Percentiles rank a stretch among this genome's conserved stretches.
Evolutionary conservation across 2,888 invertebrate genomes (phyloP).

Genomic region (Nephrotoma flavescens): DNA sequence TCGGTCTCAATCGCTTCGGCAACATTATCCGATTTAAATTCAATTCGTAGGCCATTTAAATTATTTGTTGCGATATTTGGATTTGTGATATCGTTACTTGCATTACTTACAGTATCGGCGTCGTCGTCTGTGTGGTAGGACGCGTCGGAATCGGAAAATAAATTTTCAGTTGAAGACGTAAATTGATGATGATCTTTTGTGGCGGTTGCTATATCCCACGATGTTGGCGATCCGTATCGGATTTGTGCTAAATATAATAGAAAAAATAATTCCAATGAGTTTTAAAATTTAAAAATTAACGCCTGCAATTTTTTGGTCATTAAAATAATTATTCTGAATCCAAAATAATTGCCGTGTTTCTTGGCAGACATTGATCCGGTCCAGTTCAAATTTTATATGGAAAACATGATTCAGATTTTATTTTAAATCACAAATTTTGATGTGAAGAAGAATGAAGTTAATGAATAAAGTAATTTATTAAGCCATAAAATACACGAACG

Average conservation of each 20-base stretch:
- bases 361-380: too few species aligned
- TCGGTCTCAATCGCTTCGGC: conserved; percentile 69
- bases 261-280: neutral
- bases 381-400: too few species aligned
- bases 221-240: conserved; percentile 31
- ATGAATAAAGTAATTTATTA: too few species aligned
- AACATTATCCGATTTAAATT: conserved; percentile 70
- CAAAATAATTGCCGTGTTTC: too few species aligned
- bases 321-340: too few species aligned
- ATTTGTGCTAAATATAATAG: conserved; percentile 25
- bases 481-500: too few species aligned
- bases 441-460: too few species aligned
- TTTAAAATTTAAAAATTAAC: neutral
- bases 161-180: conserved; percentile 7
- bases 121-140: conserved; percentile 38
- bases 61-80: neutral
- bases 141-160: conserved; percentile 34
- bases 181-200: conserved; percentile 6
- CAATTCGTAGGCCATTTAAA: conserved; percentile 37
- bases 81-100: conserved; percentile 28
- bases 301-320: too few species aligned
- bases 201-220: conserved; percentile 20
- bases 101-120: conserved; percentile 32
- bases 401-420: neutral
- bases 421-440: too few species aligned